A percentile compares a stretch with the other conserved stretches of the same genome.
Evolutionary conservation across 2,113 vertebrate species (phyloP).

Genomic region (Sinosuthora webbiana): DNA sequence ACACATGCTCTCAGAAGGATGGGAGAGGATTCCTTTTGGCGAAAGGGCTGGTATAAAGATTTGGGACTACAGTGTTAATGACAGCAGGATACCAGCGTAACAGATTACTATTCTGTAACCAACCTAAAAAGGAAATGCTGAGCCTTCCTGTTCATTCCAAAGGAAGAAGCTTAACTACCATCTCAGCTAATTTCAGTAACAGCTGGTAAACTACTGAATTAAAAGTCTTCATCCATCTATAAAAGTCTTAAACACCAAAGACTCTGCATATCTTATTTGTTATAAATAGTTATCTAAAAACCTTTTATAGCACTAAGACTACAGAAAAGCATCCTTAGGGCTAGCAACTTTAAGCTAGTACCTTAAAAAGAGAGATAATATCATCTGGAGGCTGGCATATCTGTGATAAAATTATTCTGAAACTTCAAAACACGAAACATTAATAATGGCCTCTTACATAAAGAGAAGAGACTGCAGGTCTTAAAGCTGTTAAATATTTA

Average conservation of each 20-base stretch:
- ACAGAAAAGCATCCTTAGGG: background rate
- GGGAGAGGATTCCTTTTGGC: background rate
- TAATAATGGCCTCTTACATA: background rate
- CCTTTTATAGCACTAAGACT: background rate
- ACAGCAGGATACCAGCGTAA: accelerated
- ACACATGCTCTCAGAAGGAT: background rate
- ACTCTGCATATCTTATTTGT: background rate
- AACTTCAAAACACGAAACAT: background rate
- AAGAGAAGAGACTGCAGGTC: background rate
- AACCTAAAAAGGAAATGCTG: conserved; percentile 1
- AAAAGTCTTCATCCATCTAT: background rate
- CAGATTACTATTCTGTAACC: background rate
- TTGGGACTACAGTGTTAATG: background rate
- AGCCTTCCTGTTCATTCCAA: background rate
- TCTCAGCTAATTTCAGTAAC: background rate
- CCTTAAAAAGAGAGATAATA: background rate
- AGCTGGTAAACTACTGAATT: conserved; percentile 14
- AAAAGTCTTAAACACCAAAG: background rate
- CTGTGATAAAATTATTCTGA: background rate
- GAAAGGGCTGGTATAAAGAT: background rate
- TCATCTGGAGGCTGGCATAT: background rate
- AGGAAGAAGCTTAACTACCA: background rate
- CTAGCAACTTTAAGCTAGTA: background rate
- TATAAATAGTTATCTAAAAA: background rate
- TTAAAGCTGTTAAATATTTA: background rate